Conservation (phyloP, 2,888 invertebrate species). For the Melipona beecheii region DNA sequence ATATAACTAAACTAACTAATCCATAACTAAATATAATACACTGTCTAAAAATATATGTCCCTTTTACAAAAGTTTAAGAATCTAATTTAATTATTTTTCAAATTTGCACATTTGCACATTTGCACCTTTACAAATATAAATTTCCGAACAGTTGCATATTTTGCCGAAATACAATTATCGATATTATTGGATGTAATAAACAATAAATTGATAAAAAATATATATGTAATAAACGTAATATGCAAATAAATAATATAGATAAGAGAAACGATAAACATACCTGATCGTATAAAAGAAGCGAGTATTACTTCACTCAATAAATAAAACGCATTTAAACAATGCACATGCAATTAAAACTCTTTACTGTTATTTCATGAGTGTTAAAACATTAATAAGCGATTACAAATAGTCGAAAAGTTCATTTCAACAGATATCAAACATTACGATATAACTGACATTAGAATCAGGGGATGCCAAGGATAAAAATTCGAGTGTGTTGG, state of each 20-base stretch:
- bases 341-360: slow-evolving; percentile 31
- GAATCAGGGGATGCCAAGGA: slow-evolving; percentile 38
- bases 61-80: not conserved
- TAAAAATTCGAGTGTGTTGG: slow-evolving; percentile 42
- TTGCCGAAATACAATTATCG: not conserved
- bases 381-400: slow-evolving; percentile 36
- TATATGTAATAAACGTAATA: not conserved
- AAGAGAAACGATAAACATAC: slow-evolving; percentile 43
- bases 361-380: slow-evolving; percentile 29
- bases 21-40: not conserved
- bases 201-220: not conserved
- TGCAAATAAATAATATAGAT: slow-evolving; percentile 35
- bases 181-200: not conserved
- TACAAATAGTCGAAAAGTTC: slow-evolving; percentile 37
- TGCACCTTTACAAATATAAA: not conserved
- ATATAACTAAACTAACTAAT: too few species aligned
- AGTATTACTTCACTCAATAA: slow-evolving; percentile 24
- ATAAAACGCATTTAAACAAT: slow-evolving; percentile 49
- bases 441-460: slow-evolving; percentile 53
- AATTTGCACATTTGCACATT: not conserved
- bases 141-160: not conserved
- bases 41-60: not conserved
- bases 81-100: not conserved
- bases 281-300: slow-evolving; percentile 36
- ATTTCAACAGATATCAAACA: slow-evolving; percentile 43